These are phyloP conservation scores for Drosophila parthenogenetica DNA, from an alignment of 2,888 invertebrate species.

Conservation along the genomic window DNA sequence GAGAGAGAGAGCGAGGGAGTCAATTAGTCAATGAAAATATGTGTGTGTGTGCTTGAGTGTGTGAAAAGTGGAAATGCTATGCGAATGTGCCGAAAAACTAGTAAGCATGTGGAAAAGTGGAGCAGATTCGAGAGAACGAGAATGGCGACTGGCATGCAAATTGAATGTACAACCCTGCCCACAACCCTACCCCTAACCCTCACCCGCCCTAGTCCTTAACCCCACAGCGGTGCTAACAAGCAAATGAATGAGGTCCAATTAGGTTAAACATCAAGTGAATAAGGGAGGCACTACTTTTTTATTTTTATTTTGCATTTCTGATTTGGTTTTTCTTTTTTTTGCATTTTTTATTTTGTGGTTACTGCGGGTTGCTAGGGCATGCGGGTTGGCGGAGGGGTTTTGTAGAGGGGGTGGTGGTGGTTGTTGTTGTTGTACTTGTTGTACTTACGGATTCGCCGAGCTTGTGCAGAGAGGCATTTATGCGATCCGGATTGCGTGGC, in stretches of 20 bases:
- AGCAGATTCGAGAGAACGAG: constrained; percentile 34
- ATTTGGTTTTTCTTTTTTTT: constrained; percentile 17
- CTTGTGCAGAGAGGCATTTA: constrained; percentile 85
- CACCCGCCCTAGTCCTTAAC: not conserved
- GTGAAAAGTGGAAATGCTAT: constrained; percentile 26
- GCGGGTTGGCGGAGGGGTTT: constrained; percentile 25
- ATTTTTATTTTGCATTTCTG: constrained; percentile 18
- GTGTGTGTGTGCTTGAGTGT: constrained; percentile 20
- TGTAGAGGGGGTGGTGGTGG: constrained; percentile 9
- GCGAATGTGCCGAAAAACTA: constrained; percentile 54
- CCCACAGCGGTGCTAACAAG: constrained; percentile 56
- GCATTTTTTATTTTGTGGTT: constrained; percentile 23
- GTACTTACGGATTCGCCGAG: constrained; percentile 85
- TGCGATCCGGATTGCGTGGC: constrained; percentile 85
- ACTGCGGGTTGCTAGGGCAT: constrained; percentile 26
- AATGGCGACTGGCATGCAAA: constrained; percentile 70
- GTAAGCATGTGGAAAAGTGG: constrained; percentile 56
- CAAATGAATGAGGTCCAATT: constrained; percentile 77
- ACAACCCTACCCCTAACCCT: constrained; percentile 3
- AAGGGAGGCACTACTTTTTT: constrained; percentile 25
- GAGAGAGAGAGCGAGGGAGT: constrained; percentile 22
- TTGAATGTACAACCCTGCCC: constrained; percentile 45
- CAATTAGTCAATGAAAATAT: constrained; percentile 53
- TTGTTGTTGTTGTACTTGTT: constrained; percentile 48
- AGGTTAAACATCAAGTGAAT: constrained; percentile 78